phyloP scores from a whole-genome alignment of 1,140 invertebrate species.

The Periplaneta americana region DNA sequence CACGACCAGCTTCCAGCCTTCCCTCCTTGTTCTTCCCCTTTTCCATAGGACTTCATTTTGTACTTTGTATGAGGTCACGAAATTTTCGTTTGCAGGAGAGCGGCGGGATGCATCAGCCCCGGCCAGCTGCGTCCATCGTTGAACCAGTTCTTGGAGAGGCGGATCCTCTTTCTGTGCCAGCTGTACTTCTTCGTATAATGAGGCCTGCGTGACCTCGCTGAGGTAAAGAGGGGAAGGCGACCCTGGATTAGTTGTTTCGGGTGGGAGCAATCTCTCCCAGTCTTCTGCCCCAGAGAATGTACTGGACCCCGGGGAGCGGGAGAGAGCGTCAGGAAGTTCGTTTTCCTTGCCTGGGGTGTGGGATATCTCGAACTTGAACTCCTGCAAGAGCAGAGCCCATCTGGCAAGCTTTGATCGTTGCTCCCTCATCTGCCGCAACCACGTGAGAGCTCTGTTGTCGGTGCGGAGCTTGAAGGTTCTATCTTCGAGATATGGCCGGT shows the following conservation, averaged over 20 bases:
- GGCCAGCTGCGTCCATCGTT: too few relatives aligned
- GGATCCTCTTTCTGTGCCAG: slow-evolving; percentile 22
- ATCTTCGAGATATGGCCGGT: slow-evolving; percentile 29
- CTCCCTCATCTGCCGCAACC: too few relatives aligned
- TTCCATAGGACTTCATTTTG: background rate
- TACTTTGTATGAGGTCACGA: background rate
- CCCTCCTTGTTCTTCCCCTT: too few relatives aligned
- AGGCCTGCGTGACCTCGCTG: slow-evolving; percentile 27
- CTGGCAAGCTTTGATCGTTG: too few relatives aligned
- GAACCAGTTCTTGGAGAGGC: background rate
- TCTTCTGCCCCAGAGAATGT: too few relatives aligned
- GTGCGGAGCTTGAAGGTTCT: too few relatives aligned
- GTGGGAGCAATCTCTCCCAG: too few relatives aligned
- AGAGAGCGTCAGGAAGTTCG: slow-evolving; percentile 27
- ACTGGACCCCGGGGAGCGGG: slow-evolving; percentile 26
- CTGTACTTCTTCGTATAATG: slow-evolving; percentile 25
- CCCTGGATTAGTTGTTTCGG: slow-evolving; percentile 25
- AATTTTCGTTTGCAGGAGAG: background rate
- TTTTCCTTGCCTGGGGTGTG: too few relatives aligned
- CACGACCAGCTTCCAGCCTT: slow-evolving; percentile 12
- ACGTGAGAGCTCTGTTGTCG: too few relatives aligned
- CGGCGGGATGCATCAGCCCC: background rate
- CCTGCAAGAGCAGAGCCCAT: too few relatives aligned
- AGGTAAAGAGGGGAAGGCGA: slow-evolving; percentile 27
- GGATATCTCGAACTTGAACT: too few relatives aligned